These are phyloP conservation scores for Rhysida immarginata DNA, from an alignment of 1,140 invertebrate species.

Conservation along the genomic window DNA sequence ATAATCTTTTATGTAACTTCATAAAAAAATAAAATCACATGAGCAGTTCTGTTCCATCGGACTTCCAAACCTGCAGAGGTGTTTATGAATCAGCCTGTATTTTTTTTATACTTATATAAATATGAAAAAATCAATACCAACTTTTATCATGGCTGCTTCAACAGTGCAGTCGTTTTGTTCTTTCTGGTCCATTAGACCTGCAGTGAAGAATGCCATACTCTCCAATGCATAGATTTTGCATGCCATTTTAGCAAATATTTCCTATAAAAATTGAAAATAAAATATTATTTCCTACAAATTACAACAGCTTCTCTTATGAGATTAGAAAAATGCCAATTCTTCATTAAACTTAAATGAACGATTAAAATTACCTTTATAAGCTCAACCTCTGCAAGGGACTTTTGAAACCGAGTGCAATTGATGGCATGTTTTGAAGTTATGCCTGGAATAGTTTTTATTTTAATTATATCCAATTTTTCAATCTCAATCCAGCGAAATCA, in stretches of 20 bases:
- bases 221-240: conserved; percentile 52
- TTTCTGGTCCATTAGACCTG: conserved; percentile 48
- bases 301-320: neutral
- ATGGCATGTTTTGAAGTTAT: conserved; percentile 11
- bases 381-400: conserved; percentile 37
- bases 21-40: no score
- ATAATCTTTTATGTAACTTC: no score
- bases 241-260: conserved; percentile 39
- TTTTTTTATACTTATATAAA: no score
- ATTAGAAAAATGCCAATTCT: neutral
- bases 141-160: conserved; percentile 33
- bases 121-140: no score
- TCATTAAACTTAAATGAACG: no score
- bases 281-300: neutral
- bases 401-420: conserved; percentile 27
- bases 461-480: no score
- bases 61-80: no score
- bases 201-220: conserved; percentile 56
- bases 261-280: conserved; percentile 19
- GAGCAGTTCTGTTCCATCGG: no score
- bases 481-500: no score
- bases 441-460: conserved; percentile 2
- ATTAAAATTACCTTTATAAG: conserved; percentile 35
- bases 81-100: no score
- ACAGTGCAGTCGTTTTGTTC: conserved; percentile 45